Evolutionary conservation across 2,797 vertebrate genomes (phyloP).

Genomic region (Cheirogaleus major): DNA sequence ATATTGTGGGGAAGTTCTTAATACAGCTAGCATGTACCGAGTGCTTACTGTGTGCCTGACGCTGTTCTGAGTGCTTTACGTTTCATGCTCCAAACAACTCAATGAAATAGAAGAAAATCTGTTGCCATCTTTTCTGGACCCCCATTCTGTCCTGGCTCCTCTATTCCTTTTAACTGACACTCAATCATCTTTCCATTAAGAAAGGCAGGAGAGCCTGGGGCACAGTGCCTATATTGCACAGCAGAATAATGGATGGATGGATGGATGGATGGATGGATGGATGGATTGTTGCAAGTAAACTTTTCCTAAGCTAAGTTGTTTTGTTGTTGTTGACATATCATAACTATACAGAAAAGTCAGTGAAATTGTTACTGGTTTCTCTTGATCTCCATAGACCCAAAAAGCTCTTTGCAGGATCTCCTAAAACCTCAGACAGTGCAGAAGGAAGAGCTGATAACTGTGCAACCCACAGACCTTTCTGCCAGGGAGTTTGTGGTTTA

Average conservation of each 20-base stretch:
- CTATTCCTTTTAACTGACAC: background rate
- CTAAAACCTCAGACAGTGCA: slow-evolving; percentile 86
- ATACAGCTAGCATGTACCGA: background rate
- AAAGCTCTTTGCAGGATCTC: slow-evolving; percentile 80
- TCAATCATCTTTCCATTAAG: background rate
- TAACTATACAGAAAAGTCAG: background rate
- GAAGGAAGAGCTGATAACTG: slow-evolving; percentile 84
- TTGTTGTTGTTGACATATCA: background rate
- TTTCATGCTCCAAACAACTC: background rate
- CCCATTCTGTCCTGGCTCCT: background rate
- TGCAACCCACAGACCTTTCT: slow-evolving; percentile 86
- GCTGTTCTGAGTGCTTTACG: background rate
- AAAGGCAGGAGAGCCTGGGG: background rate
- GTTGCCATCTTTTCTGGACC: background rate
- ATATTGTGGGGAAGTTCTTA: background rate
- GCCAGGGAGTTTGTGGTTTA: slow-evolving; percentile 90
- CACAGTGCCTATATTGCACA: background rate
- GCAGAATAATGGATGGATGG: background rate
- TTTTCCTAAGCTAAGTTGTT: slow-evolving; percentile 5
- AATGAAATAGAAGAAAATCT: background rate
- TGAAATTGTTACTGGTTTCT: background rate
- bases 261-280: too few species aligned
- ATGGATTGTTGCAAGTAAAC: background rate
- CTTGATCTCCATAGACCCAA: slow-evolving; percentile 60
- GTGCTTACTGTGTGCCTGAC: background rate